These are phyloP conservation scores for Meloidogyne hapla DNA, from an alignment of 1,140 invertebrate genomes.

Conservation along the genomic window DNA sequence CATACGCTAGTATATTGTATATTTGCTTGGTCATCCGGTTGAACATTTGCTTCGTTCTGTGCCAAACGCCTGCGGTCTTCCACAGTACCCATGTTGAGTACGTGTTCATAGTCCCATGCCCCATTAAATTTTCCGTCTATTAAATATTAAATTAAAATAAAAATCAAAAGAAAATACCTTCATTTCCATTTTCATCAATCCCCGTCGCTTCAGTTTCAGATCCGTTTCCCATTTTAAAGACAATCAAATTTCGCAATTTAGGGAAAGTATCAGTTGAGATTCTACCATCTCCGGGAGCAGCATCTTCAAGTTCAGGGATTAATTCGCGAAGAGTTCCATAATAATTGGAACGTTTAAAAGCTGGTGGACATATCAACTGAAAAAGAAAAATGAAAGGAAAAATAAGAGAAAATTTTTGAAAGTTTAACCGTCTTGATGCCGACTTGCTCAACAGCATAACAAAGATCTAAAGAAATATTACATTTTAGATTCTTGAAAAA, in stretches of 20 bases:
- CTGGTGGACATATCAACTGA: slow-evolving; percentile 54
- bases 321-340: slow-evolving; percentile 52
- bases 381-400: background rate
- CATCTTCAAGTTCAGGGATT: slow-evolving; percentile 53
- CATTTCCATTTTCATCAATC: slow-evolving; percentile 7
- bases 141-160: background rate
- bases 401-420: slow-evolving; percentile 10
- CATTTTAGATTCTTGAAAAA: background rate
- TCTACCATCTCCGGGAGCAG: slow-evolving; percentile 43
- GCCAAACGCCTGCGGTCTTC: slow-evolving; percentile 65
- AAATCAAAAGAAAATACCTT: background rate
- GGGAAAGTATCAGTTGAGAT: slow-evolving; percentile 54
- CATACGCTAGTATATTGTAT: slow-evolving; percentile 61
- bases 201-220: slow-evolving; percentile 20
- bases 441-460: slow-evolving; percentile 79
- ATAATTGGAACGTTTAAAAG: slow-evolving; percentile 61
- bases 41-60: slow-evolving; percentile 66
- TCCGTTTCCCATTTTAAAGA: slow-evolving; percentile 57
- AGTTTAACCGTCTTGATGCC: slow-evolving; percentile 46
- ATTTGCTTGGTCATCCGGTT: slow-evolving; percentile 63
- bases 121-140: slow-evolving; percentile 43
- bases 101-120: slow-evolving; percentile 59
- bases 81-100: slow-evolving; percentile 57
- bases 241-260: slow-evolving; percentile 58
- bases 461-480: slow-evolving; percentile 71